A percentile compares a stretch with the other conserved stretches of the same genome.
Evolutionary conservation across 2,888 invertebrate species (phyloP).

Genomic region (Hedya salicella): DNA sequence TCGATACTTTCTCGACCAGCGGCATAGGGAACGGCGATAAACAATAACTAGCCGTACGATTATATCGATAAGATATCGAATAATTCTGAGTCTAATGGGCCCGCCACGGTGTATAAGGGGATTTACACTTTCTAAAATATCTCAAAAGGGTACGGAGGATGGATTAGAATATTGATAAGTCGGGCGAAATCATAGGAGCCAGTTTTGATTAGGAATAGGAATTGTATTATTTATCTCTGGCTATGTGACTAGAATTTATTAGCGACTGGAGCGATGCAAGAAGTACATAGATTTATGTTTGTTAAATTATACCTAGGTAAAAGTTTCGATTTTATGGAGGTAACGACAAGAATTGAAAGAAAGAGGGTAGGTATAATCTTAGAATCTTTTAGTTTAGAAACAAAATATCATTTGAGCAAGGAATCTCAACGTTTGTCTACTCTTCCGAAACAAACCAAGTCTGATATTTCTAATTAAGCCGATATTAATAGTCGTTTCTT

Average conservation of each 20-base stretch:
- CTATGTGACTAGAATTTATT: conserved; percentile 38
- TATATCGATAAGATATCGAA: conserved; percentile 79
- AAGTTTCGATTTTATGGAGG: neutral
- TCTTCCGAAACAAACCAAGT: too few species aligned
- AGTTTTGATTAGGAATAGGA: conserved; percentile 38
- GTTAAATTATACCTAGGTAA: neutral
- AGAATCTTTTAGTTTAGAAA: too few species aligned
- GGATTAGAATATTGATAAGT: conserved; percentile 78
- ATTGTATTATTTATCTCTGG: conserved; percentile 34
- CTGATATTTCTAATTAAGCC: too few species aligned
- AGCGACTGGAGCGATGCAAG: conserved; percentile 18
- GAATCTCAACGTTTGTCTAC: too few species aligned
- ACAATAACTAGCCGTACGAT: conserved; percentile 80
- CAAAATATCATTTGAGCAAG: too few species aligned
- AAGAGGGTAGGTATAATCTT: too few species aligned
- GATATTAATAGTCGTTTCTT: too few species aligned
- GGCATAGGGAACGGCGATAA: conserved; percentile 73
- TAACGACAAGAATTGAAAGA: neutral
- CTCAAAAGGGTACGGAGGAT: conserved; percentile 71
- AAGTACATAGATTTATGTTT: conserved; percentile 6
- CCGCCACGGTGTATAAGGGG: conserved; percentile 71
- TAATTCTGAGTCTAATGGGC: conserved; percentile 80
- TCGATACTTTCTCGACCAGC: conserved; percentile 66
- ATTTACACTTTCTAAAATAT: conserved; percentile 83
- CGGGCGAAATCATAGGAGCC: conserved; percentile 41